Percentiles rank a stretch among this genome's conserved stretches.
phyloP scores from a whole-genome alignment of 2,113 vertebrate species.

The Mesembrinibis cayennensis region DNA sequence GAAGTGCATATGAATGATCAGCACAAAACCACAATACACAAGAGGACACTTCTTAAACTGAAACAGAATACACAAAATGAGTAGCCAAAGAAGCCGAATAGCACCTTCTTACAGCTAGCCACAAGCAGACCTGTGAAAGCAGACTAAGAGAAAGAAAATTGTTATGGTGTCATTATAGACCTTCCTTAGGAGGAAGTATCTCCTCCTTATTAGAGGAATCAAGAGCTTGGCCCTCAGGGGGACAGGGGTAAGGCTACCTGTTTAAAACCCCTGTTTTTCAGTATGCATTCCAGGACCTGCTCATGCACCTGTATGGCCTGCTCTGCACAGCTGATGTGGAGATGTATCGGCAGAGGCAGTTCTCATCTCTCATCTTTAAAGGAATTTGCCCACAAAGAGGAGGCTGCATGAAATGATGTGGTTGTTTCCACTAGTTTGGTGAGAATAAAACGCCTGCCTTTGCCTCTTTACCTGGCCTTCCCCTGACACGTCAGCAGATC shows the following conservation, averaged over 20 bases:
- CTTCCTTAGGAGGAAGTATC: neutral
- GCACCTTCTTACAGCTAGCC: neutral
- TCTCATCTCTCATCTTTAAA: neutral
- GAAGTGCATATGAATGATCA: neutral
- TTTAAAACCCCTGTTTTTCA: neutral
- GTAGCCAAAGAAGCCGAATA: neutral
- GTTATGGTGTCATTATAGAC: neutral
- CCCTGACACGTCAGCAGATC: neutral
- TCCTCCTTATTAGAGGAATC: neutral
- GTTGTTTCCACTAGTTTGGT: neutral
- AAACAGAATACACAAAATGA: neutral
- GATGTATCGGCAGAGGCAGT: neutral
- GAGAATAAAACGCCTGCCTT: neutral
- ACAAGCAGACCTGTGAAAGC: neutral
- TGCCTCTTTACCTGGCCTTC: neutral
- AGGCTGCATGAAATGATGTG: neutral
- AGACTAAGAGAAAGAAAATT: neutral
- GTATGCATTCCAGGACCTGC: neutral
- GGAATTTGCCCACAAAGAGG: neutral
- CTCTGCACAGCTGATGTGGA: neutral
- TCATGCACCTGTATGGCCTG: neutral
- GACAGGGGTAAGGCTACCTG: neutral
- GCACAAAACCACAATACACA: neutral
- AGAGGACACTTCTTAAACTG: neutral
- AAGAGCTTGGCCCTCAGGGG: neutral